Conservation (phyloP, 1,140 invertebrate species). For the Caenorhabditis inopinata region DNA sequence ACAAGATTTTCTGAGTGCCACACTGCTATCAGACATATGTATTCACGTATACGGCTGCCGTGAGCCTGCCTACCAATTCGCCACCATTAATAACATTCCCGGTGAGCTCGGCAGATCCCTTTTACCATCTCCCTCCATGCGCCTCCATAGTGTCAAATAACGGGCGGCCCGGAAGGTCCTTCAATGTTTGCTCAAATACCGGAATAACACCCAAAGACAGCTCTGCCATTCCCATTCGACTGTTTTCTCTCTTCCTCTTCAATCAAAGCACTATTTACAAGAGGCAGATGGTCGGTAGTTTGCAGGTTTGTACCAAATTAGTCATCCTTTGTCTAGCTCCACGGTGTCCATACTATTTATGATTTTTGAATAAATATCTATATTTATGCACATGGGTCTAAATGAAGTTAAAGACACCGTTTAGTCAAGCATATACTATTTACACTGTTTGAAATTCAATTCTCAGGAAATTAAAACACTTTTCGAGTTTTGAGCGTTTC, state of each 20-base stretch:
- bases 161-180: slow-evolving; percentile 20
- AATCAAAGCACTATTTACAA: background rate
- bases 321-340: slow-evolving; percentile 19
- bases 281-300: slow-evolving; percentile 24
- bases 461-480: too few relatives aligned
- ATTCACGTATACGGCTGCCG: background rate
- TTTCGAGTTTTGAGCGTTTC: too few relatives aligned
- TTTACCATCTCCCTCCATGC: background rate
- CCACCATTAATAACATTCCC: background rate
- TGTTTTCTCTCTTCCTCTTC: background rate
- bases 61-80: background rate
- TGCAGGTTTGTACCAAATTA: slow-evolving; percentile 22
- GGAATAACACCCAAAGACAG: slow-evolving; percentile 13
- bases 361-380: slow-evolving; percentile 33
- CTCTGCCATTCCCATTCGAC: background rate
- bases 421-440: too few relatives aligned
- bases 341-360: slow-evolving; percentile 4
- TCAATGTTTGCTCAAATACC: slow-evolving; percentile 23
- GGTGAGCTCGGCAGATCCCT: background rate
- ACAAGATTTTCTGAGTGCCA: too few relatives aligned
- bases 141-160: slow-evolving; percentile 7
- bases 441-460: too few relatives aligned
- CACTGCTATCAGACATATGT: background rate
- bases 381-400: background rate
- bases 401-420: too few relatives aligned